phyloP scores from a whole-genome alignment of 1,140 invertebrate genomes.

The Ceratina japonica region DNA sequence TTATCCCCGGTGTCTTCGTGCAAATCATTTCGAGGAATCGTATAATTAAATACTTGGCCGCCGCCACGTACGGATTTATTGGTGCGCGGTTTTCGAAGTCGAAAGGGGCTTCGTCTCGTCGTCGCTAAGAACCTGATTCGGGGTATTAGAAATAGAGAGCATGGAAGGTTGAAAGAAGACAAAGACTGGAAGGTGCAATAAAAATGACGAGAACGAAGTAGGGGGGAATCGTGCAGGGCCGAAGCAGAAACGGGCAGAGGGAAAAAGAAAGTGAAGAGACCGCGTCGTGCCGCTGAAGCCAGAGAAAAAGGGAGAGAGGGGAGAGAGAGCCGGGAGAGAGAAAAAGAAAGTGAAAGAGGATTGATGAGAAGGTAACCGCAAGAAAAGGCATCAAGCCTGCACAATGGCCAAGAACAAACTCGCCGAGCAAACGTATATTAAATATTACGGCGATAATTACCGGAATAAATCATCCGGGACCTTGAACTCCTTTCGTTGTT shows the following conservation, averaged over 20 bases:
- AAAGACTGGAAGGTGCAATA: constrained; percentile 24
- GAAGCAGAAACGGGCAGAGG: neutral
- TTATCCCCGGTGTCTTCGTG: too few relatives aligned
- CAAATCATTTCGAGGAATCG: too few relatives aligned
- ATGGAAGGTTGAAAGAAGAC: too few relatives aligned
- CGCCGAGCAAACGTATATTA: neutral
- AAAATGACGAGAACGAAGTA: constrained; percentile 9
- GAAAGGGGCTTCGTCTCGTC: too few relatives aligned
- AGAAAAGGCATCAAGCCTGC: constrained; percentile 11
- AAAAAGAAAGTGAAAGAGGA: constrained; percentile 5
- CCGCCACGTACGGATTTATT: too few relatives aligned
- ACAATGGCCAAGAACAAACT: constrained; percentile 3
- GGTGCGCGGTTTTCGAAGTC: too few relatives aligned
- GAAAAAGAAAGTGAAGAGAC: neutral
- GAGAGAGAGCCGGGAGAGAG: too few relatives aligned
- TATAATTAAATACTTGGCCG: too few relatives aligned
- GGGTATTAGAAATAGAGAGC: too few relatives aligned
- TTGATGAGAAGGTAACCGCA: neutral
- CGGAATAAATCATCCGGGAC: neutral
- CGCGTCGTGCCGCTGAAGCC: too few relatives aligned
- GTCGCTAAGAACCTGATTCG: too few relatives aligned
- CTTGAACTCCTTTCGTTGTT: too few relatives aligned
- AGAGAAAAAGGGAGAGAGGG: neutral
- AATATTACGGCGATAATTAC: neutral
- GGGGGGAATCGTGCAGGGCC: neutral